Evolutionary conservation across 2,888 invertebrate species (phyloP).

Genomic region (Callyntrura sp.): DNA sequence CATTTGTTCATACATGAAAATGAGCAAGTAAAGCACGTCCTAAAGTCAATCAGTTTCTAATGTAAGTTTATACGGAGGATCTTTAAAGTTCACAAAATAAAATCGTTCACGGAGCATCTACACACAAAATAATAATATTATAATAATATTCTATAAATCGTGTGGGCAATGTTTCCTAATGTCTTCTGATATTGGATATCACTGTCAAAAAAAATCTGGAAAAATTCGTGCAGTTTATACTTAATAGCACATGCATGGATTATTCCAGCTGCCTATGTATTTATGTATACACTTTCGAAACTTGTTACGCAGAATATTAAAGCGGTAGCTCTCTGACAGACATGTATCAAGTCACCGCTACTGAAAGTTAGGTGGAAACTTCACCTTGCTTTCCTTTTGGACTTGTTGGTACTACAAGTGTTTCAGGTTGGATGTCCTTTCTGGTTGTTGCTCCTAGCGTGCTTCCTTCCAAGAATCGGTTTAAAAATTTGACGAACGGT

Average conservation of each 20-base stretch:
- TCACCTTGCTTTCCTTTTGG: slow-evolving; percentile 12
- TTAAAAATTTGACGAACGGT: neutral
- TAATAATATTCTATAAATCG: too few species aligned
- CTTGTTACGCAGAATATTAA: neutral
- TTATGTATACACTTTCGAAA: neutral
- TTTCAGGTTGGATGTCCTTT: slow-evolving; percentile 17
- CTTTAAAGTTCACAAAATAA: neutral
- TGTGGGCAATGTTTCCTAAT: neutral
- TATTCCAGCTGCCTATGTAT: too few species aligned
- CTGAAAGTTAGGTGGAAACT: neutral
- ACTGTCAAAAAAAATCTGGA: slow-evolving; percentile 22
- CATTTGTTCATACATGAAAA: neutral
- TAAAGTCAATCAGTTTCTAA: neutral
- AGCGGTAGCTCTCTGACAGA: neutral
- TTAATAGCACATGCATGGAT: neutral
- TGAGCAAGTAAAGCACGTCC: neutral
- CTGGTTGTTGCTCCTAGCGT: slow-evolving; percentile 10
- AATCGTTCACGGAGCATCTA: neutral
- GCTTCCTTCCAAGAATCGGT: slow-evolving; percentile 27
- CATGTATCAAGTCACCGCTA: slow-evolving; percentile 48
- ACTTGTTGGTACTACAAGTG: slow-evolving; percentile 32
- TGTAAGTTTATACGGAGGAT: neutral
- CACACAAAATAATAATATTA: neutral
- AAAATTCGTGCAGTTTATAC: neutral
- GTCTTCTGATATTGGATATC: slow-evolving; percentile 12